Evolutionary conservation across 2,113 vertebrate genomes (phyloP).

Genomic region (Platanista minor): DNA sequence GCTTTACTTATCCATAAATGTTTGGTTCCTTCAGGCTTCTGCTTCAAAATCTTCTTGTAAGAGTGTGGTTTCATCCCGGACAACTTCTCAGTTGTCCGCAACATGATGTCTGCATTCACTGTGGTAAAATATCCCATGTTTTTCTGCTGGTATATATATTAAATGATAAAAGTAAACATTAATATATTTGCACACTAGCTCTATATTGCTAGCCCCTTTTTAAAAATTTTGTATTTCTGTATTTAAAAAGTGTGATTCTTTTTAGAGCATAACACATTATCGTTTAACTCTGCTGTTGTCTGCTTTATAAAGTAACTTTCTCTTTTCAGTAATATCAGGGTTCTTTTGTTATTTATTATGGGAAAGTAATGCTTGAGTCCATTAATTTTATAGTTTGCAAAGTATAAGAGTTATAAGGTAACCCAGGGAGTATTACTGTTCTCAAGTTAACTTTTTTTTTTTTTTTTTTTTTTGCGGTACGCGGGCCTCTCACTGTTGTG

Average conservation of each 20-base stretch:
- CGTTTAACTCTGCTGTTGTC: background rate
- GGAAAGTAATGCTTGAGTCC: background rate
- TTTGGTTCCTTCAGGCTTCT: background rate
- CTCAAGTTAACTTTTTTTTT: background rate
- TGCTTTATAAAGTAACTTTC: background rate
- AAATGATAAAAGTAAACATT: background rate
- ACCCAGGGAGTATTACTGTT: background rate
- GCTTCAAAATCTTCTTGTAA: background rate
- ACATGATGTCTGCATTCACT: background rate
- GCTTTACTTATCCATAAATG: background rate
- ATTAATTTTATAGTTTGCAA: background rate
- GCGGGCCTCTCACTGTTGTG: too few species aligned
- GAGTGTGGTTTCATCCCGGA: background rate
- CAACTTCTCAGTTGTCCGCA: background rate
- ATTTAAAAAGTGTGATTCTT: background rate
- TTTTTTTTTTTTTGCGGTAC: too few species aligned
- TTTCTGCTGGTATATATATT: background rate
- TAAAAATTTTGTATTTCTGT: background rate
- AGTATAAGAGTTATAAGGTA: background rate
- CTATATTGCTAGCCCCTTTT: background rate
- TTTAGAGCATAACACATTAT: background rate
- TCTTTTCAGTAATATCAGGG: background rate
- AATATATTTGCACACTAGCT: background rate
- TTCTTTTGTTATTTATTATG: background rate
- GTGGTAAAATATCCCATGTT: accelerated